phyloP scores from a whole-genome alignment of 2,113 vertebrate genomes.

The Antechinus stuartii region DNA sequence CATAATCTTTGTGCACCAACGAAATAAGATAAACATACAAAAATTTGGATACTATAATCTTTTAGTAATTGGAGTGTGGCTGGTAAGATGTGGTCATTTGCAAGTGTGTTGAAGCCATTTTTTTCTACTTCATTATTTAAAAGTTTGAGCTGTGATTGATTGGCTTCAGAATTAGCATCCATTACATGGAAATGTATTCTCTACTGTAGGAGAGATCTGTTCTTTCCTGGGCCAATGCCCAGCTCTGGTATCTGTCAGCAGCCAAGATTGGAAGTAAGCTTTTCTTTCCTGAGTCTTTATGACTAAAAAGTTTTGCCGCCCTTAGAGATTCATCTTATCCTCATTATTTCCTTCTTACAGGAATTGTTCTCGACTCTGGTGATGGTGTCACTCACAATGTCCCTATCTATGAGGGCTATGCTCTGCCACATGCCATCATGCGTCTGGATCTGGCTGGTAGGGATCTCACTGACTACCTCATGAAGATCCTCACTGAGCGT shows the following conservation, averaged over 20 bases:
- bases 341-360: constrained; percentile 78
- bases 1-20: neutral
- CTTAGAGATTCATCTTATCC: constrained; percentile 19
- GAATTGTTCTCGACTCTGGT: constrained; percentile 96
- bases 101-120: constrained; percentile 46
- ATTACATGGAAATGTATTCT: constrained; percentile 47
- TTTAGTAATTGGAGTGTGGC: constrained; percentile 3
- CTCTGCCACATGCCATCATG: constrained; percentile 92
- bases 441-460: constrained; percentile 92
- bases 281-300: neutral
- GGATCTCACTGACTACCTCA: constrained; percentile 97
- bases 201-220: constrained; percentile 33
- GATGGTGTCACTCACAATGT: constrained; percentile 94
- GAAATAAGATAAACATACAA: neutral
- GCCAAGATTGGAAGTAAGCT: constrained; percentile 29
- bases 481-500: constrained; percentile 97
- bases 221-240: constrained; percentile 39
- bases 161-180: constrained; percentile 38
- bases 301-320: neutral
- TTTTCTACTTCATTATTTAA: constrained; percentile 43
- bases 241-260: constrained; percentile 12
- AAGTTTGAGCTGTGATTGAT: constrained; percentile 32
- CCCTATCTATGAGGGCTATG: constrained; percentile 92
- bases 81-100: constrained; percentile 7
- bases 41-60: neutral